Percentiles rank a stretch among this genome's conserved stretches.
These are phyloP conservation scores for Melanotaenia parkinsoni DNA, from an alignment of 2,797 vertebrate species.

Conservation along the genomic window DNA sequence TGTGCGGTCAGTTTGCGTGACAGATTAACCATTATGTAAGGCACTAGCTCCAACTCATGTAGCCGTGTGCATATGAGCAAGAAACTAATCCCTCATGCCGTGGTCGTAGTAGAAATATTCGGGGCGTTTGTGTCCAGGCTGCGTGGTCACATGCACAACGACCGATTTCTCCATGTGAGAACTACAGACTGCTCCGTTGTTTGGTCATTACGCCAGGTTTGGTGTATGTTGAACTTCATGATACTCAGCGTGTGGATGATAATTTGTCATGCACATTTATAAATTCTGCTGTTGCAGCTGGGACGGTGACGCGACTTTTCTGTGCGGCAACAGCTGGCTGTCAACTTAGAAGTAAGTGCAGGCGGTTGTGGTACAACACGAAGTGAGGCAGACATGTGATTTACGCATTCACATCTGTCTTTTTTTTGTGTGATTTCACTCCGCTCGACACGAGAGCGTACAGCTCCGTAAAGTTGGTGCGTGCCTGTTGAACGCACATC, in stretches of 20 bases:
- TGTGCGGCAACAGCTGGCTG: constrained; percentile 70
- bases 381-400: constrained; percentile 1
- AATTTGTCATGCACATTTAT: background rate
- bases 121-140: constrained; percentile 35
- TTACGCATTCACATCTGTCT: background rate
- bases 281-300: constrained; percentile 15
- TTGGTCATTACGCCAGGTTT: background rate
- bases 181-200: background rate
- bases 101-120: constrained; percentile 63
- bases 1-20: constrained; percentile 40
- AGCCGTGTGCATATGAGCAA: constrained; percentile 69
- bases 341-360: constrained; percentile 54
- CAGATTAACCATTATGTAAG: constrained; percentile 83
- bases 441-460: background rate
- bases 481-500: constrained; percentile 14
- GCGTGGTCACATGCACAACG: constrained; percentile 32
- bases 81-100: constrained; percentile 75
- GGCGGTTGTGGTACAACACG: constrained; percentile 3
- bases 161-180: constrained; percentile 23
- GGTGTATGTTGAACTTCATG: constrained; percentile 6
- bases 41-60: constrained; percentile 65
- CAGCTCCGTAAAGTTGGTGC: constrained; percentile 49
- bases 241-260: background rate
- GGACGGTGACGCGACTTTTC: constrained; percentile 46
- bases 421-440: background rate